Percentiles rank a stretch among this genome's conserved stretches.
Conservation (phyloP, 2,113 vertebrate genomes). For the Daboia siamensis region DNA sequence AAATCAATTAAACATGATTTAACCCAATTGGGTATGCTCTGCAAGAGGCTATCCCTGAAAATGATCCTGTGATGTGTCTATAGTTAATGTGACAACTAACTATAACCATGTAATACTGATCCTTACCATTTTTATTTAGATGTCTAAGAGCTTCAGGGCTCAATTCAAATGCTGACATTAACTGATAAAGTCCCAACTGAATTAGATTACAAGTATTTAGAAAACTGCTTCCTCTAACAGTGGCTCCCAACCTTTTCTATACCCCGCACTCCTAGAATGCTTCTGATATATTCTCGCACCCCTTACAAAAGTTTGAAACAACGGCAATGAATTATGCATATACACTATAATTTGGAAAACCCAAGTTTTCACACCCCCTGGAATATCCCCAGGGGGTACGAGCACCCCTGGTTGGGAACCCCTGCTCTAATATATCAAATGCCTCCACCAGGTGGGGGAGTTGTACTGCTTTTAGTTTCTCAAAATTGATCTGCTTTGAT, state of each 20-base stretch:
- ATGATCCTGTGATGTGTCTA: background rate
- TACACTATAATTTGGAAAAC: no score
- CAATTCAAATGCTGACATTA: background rate
- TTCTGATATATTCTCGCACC: no score
- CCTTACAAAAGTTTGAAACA: no score
- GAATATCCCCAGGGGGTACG: no score
- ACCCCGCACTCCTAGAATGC: no score
- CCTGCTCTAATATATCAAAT: background rate
- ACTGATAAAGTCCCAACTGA: background rate
- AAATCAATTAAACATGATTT: background rate
- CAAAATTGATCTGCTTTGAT: background rate
- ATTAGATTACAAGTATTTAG: background rate
- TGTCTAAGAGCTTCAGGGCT: background rate
- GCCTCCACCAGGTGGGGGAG: background rate
- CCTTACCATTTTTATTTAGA: background rate
- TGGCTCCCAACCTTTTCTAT: no score
- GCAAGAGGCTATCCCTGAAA: background rate
- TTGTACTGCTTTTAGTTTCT: background rate
- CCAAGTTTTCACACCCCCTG: no score
- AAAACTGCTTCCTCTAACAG: background rate
- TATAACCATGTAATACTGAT: background rate
- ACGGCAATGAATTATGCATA: no score
- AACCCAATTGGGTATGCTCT: background rate
- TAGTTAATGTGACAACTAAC: background rate
- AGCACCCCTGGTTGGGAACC: no score